These are phyloP conservation scores for Whitmania pigra DNA, from an alignment of 1,140 invertebrate genomes.

Conservation along the genomic window DNA sequence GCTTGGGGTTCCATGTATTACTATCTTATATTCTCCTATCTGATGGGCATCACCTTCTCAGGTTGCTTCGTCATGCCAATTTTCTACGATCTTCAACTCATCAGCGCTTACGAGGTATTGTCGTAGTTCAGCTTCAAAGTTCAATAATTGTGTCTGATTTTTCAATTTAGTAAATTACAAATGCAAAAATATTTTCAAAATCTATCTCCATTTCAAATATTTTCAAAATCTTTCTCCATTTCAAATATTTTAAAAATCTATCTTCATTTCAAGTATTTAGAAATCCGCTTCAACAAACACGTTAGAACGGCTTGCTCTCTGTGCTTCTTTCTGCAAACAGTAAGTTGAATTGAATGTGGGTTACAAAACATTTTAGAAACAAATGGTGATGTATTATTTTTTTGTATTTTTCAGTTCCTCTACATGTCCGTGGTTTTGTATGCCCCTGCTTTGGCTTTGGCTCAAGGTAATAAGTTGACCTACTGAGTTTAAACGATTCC, in stretches of 20 bases:
- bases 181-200: not conserved
- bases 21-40: constrained; percentile 30
- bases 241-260: too few species aligned
- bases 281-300: not conserved
- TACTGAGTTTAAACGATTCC: not conserved
- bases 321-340: constrained; percentile 3
- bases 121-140: not conserved
- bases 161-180: not conserved
- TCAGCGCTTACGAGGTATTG: constrained; percentile 39
- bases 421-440: constrained; percentile 37
- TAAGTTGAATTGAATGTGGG: not conserved
- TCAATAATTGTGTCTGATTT: not conserved
- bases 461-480: constrained; percentile 30
- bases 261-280: constrained; percentile 14
- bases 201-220: not conserved
- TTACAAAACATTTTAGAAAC: not conserved
- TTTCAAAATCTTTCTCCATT: too few species aligned
- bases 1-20: constrained; percentile 32
- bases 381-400: not conserved
- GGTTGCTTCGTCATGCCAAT: constrained; percentile 35
- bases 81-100: constrained; percentile 35
- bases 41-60: constrained; percentile 29
- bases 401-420: constrained; percentile 27
- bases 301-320: not conserved
- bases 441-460: constrained; percentile 34